Percentiles rank a stretch among this genome's conserved stretches.
Evolutionary conservation across 64 coral and sea anemone genomes (phyloP).

Genomic region (Astreopora myriophthalma): DNA sequence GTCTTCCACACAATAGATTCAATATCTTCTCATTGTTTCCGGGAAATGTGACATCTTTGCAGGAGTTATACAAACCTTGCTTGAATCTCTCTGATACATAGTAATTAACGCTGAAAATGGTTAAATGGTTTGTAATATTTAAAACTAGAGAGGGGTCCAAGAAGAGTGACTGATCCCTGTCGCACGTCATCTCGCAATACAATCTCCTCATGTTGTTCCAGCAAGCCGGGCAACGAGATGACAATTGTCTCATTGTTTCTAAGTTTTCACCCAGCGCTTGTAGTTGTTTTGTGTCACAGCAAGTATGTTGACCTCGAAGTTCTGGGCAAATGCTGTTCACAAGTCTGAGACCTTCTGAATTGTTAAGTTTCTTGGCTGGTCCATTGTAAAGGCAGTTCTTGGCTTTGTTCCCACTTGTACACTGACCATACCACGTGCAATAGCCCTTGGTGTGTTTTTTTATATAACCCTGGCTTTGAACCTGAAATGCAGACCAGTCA

Average conservation of each 20-base stretch:
- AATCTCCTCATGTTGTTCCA: conserved; percentile 85
- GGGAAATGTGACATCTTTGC: conserved; percentile 89
- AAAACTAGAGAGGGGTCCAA: neutral
- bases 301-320: conserved; percentile 49
- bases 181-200: conserved; percentile 77
- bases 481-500: conserved; percentile 50
- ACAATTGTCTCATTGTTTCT: conserved; percentile 52
- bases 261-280: conserved; percentile 39
- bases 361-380: conserved; percentile 71
- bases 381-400: conserved; percentile 88
- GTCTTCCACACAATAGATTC: conserved; percentile 72
- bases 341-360: conserved; percentile 14
- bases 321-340: conserved; percentile 73
- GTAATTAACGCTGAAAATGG: neutral
- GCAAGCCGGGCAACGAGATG: conserved; percentile 80
- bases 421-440: conserved; percentile 94
- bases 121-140: neutral
- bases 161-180: conserved; percentile 79
- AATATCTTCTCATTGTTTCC: conserved; percentile 76
- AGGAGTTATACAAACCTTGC: conserved; percentile 80
- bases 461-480: neutral
- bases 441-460: conserved; percentile 84
- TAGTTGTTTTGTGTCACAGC: conserved; percentile 71
- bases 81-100: conserved; percentile 64
- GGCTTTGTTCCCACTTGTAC: neutral